Base-by-base conservation (phyloP, 2,113 vertebrate species). In the Morone chrysops region DNA sequence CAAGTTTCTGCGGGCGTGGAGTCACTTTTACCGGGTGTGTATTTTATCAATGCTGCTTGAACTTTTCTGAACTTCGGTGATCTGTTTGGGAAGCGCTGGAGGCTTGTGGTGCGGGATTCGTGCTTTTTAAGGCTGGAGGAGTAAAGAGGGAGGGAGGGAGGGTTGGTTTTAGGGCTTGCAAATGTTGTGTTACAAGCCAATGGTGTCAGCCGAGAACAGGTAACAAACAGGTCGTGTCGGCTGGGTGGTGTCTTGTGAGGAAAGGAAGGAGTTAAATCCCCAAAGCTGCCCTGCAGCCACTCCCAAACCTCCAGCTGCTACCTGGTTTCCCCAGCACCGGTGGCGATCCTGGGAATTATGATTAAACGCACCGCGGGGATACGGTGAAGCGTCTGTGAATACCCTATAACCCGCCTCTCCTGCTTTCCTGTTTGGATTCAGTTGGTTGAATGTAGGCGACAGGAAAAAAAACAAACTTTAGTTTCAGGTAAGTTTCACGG, bases 211-310 rank as follows among this genome's bases (percentile, higher is more conserved):
- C 5, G 43, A 74, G 60, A 91, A 85, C 90, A 89, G 92, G 90
- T 91, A 79, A 60, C 1, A 84, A 93, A 93, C 93, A 92, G 87
- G 92, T 90, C 78, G 54, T 40, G 79, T 90, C 70, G 73, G 74
- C 71, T 86, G 48, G 40, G 59, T 57, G 79, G 67, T 40, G 73
- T 60, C 62, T 51, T 8, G 31, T 5, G 2, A 11, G 45, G 87
- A 25, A 0, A 83, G 75, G 88, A 92, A 94, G 48, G 92, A 70
- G 94, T 96, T 94, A 94, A 95, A 94, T 16, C 38, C 13, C 1
- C 20, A 78, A 63, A 80, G 57, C 50, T 43, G 74, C 8, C 80
- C 31, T 4, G 31, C 31, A 78, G 90, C 95, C 94, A 94, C 94
- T 93, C 95, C 94, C 94, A 78, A 80, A 88, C 81, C 85, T 93